Evolutionary conservation across 1,140 invertebrate genomes (phyloP), one percentile per base, ranked within the genome.

Genomic region (Cephus cinctus): DNA sequence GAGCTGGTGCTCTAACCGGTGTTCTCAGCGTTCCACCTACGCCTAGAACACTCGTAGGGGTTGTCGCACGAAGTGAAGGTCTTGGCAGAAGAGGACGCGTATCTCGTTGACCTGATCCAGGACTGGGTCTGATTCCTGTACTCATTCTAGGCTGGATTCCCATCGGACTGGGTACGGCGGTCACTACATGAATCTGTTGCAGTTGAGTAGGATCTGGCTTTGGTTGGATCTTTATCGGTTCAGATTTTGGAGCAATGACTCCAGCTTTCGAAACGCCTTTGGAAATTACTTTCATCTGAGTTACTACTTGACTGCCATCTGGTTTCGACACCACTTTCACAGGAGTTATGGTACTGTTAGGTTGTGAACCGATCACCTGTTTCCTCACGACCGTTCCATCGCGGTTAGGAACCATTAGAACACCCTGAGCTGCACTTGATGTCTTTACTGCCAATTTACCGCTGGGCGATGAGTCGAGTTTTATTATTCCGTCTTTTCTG

Each of bases 401-500:
- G 12, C 73, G 65, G 54, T 75, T 76, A 45, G 68, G 72, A 4
- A 77, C 65, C 71, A 77, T 75, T 11, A 75, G 42, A 4, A 76
- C 70, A 20, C 64, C 56, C 20, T 65, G 58, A 1, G 61, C 51
- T 0, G 61, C 45, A 0, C 67, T 59, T 0, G 63, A 57, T 16
- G 65, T 59, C 49, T 75, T 75, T 0, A 70, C 56, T 0, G 58
- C 75, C n/a, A 83, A 56, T 62, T 83, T 83, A 8, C 80, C 80
- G 14, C 69, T 65, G 3, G 69, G 67, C 0, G 82, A 79, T 0
- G 84, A 83, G 59, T 84, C 82, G 12, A 85, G 71, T 61, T 84
- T 84, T 63, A 85, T 83, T 30, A 84, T 84, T 12, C 82, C 85
- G 23, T 85, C 84, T 53, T 86, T 87, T 60, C 85, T 83, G 1